A percentile compares a stretch with the other conserved stretches of the same genome.
Evolutionary conservation across 2,113 vertebrate species (phyloP).

Genomic region (Bubo bubo): DNA sequence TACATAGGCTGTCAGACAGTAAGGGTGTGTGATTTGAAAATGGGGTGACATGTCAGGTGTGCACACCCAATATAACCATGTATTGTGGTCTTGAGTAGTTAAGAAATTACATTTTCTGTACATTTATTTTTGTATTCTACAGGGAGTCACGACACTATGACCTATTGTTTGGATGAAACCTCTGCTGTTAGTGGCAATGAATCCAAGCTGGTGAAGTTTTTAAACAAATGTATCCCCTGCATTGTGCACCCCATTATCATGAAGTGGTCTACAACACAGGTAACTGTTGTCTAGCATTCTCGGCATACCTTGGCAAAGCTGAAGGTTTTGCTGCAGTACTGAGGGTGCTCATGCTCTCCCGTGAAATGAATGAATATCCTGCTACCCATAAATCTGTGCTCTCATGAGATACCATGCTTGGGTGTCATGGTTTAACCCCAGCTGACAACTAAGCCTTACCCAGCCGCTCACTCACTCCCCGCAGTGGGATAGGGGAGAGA

Average conservation of each 20-base stretch:
- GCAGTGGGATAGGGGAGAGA: neutral
- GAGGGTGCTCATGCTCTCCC: neutral
- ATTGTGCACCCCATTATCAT: conserved; percentile 81
- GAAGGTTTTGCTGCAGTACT: neutral
- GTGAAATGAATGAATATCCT: neutral
- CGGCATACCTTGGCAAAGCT: neutral
- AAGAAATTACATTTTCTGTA: neutral
- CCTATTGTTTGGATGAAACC: conserved; percentile 85
- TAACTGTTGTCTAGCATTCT: neutral
- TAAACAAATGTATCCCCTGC: conserved; percentile 79
- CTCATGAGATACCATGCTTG: neutral
- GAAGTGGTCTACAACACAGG: conserved; percentile 90
- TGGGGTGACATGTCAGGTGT: neutral
- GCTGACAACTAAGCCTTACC: fast-evolving
- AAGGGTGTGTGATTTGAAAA: neutral
- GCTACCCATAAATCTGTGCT: neutral
- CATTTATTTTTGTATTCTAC: neutral
- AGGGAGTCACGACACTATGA: conserved; percentile 93
- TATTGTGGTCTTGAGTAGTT: neutral
- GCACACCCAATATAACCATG: fast-evolving
- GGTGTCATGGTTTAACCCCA: neutral
- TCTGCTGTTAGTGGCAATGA: conserved; percentile 81
- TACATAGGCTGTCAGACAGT: neutral
- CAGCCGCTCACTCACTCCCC: fast-evolving
- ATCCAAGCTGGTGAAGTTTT: conserved; percentile 76